Conservation (phyloP, 1,140 invertebrate genomes). For the Meloidogyne exigua region DNA sequence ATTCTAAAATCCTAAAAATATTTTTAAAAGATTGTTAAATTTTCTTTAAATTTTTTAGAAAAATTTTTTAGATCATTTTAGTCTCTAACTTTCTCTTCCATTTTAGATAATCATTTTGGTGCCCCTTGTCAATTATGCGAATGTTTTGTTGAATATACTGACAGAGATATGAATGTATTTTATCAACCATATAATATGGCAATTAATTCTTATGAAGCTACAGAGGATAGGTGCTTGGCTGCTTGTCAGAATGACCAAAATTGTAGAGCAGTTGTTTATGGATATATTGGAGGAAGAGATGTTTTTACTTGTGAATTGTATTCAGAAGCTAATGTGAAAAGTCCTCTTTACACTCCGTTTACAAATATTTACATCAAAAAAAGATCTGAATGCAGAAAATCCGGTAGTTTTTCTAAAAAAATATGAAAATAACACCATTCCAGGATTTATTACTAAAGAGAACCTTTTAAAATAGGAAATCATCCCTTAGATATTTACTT, state of each 20-base stretch:
- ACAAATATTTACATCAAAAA: constrained; percentile 48
- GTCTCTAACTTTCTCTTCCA: neutral
- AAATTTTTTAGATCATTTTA: too few relatives aligned
- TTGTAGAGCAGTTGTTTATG: constrained; percentile 56
- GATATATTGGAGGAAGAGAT: constrained; percentile 54
- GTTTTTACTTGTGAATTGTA: constrained; percentile 60
- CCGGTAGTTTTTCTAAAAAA: constrained; percentile 14
- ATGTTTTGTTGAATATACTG: constrained; percentile 56
- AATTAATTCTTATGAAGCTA: constrained; percentile 49
- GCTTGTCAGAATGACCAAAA: constrained; percentile 41
- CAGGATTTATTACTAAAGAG: too few relatives aligned
- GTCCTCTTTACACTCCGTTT: constrained; percentile 47
- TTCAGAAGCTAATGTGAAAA: constrained; percentile 14
- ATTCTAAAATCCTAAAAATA: neutral
- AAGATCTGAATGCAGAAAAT: constrained; percentile 38
- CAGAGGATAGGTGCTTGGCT: constrained; percentile 24
- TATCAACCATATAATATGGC: constrained; percentile 52
- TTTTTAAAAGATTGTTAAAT: too few relatives aligned
- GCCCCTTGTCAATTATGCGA: constrained; percentile 12
- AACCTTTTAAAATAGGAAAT: too few relatives aligned
- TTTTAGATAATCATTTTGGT: constrained; percentile 10
- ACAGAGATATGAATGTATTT: constrained; percentile 49
- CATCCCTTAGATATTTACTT: too few relatives aligned
- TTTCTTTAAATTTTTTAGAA: too few relatives aligned
- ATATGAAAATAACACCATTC: neutral